Percentiles rank a stretch among this genome's conserved stretches.
Evolutionary conservation across 1,140 invertebrate genomes (phyloP).

Genomic region (Papilio helenus): DNA sequence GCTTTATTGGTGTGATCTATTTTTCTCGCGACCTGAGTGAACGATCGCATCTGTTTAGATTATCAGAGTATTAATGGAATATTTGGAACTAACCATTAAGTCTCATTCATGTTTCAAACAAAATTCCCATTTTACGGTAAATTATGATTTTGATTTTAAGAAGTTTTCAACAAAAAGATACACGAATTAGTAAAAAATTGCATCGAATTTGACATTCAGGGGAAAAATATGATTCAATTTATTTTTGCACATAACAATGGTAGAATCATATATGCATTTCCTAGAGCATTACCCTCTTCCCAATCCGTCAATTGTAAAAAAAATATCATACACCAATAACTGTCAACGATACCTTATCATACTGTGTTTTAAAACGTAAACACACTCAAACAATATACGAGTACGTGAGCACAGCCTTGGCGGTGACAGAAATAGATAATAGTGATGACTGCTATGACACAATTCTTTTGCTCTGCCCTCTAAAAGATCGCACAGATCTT

Average conservation of each 20-base stretch:
- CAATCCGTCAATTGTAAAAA: too few species aligned
- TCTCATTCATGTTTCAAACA: conserved; percentile 12
- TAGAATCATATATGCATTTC: too few species aligned
- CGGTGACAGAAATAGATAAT: conserved; percentile 7
- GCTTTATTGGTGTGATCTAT: background rate
- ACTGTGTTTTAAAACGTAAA: background rate
- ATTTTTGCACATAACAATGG: too few species aligned
- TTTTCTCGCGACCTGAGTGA: background rate
- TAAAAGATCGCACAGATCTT: background rate
- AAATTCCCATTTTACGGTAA: background rate
- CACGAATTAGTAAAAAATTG: background rate
- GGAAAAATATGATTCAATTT: too few species aligned
- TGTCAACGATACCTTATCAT: background rate
- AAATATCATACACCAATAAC: too few species aligned
- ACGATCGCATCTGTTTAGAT: background rate
- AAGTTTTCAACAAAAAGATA: background rate
- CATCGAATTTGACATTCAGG: background rate
- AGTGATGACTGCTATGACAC: conserved; percentile 2
- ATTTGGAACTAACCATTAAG: background rate
- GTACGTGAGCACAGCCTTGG: conserved; percentile 7
- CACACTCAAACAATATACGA: background rate
- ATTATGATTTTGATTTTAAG: background rate
- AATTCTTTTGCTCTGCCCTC: conserved; percentile 9
- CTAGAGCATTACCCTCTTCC: too few species aligned
- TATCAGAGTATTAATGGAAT: conserved; percentile 21